Evolutionary conservation across 2,113 vertebrate genomes (phyloP).

Genomic region (Pomatostomus ruficeps): DNA sequence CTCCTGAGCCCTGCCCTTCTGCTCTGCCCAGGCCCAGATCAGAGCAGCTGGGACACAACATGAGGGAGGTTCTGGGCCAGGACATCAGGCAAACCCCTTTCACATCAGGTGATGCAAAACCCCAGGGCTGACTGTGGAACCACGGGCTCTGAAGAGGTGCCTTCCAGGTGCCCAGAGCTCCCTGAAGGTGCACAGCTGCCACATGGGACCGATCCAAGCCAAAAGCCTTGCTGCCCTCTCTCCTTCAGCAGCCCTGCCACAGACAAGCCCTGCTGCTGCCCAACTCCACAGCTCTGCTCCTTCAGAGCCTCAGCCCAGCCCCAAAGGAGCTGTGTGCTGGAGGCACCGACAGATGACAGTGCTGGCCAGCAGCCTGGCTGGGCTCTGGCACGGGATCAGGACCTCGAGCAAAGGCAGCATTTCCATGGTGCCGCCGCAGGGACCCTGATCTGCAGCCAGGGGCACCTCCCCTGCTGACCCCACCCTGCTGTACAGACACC

Average conservation of each 20-base stretch:
- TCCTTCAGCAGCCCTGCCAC: not conserved
- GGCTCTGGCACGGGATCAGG: not conserved
- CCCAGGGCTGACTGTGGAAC: not conserved
- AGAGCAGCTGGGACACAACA: not conserved
- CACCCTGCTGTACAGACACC: not conserved
- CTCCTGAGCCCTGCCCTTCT: not conserved
- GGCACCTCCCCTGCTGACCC: not conserved
- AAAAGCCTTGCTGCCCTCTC: not conserved
- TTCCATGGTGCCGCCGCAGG: no score
- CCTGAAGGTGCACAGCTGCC: not conserved
- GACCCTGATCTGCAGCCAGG: accelerated
- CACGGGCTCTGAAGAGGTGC: not conserved
- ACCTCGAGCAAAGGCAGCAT: not conserved
- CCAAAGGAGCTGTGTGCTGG: accelerated
- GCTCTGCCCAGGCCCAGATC: not conserved
- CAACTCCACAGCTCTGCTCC: not conserved
- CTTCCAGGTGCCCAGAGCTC: not conserved
- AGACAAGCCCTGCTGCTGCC: not conserved
- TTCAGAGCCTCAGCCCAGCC: not conserved
- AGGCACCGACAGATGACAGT: not conserved
- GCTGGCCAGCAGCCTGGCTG: not conserved
- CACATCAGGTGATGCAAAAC: not conserved
- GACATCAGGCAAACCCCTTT: not conserved
- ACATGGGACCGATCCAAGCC: not conserved
- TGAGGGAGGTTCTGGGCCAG: not conserved